Evolutionary conservation across 2,797 vertebrate species (phyloP).

Genomic region (Chaunax sp.): DNA sequence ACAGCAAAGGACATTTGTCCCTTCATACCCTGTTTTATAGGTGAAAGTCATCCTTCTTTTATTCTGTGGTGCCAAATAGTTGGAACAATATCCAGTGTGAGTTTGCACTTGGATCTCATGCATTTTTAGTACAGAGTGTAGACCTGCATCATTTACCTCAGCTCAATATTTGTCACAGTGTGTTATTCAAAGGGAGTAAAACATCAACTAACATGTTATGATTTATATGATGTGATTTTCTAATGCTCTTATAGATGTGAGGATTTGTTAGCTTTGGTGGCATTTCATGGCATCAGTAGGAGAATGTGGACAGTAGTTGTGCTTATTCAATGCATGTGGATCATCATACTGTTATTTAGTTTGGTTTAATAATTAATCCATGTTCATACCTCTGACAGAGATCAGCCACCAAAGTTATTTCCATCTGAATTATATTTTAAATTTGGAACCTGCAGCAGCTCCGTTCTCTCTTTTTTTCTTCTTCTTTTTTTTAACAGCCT

Average conservation of each 20-base stretch:
- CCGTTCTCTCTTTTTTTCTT: too few relatives aligned
- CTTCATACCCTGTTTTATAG: conserved; percentile 29
- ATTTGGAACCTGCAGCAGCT: conserved; percentile 11
- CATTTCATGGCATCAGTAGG: neutral
- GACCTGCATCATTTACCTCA: neutral
- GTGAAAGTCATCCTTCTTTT: conserved; percentile 31
- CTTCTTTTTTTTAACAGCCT: conserved; percentile 10
- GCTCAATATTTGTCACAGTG: neutral
- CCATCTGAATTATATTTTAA: neutral
- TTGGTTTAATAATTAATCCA: neutral
- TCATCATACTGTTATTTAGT: neutral
- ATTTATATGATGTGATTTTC: neutral
- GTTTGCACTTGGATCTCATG: neutral
- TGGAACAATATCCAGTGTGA: neutral
- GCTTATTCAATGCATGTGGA: neutral
- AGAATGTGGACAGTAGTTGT: neutral
- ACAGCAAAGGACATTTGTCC: conserved; percentile 21
- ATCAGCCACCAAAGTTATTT: neutral
- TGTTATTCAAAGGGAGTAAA: neutral
- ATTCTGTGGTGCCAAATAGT: neutral
- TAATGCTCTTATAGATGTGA: too few relatives aligned
- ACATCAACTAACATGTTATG: neutral
- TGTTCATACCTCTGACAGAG: neutral
- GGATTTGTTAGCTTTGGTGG: neutral
- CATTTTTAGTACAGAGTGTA: neutral